A percentile compares a stretch with the other conserved stretches of the same genome.
These are phyloP conservation scores for Elysia crispata DNA, from an alignment of 2,888 invertebrate species.

Conservation along the genomic window DNA sequence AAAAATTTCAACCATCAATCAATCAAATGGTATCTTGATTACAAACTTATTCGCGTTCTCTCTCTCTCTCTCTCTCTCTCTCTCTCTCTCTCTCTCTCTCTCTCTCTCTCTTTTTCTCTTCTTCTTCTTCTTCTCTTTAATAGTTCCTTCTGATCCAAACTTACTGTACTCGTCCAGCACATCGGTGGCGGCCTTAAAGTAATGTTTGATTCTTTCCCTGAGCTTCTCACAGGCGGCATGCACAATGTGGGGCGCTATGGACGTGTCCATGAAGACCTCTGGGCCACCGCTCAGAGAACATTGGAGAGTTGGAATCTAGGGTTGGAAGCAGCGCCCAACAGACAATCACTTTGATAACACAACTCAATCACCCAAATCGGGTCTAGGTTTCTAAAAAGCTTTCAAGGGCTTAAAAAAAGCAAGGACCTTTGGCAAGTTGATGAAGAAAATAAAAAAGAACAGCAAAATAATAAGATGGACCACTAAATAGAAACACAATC, in stretches of 20 bases:
- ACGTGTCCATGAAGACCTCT: constrained; percentile 67
- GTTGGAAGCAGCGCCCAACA: constrained; percentile 47
- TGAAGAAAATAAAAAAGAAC: no score
- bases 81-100: no score
- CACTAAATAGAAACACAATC: neutral
- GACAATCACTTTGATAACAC: neutral
- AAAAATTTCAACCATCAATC: no score
- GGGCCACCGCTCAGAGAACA: constrained; percentile 68
- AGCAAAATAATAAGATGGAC: neutral
- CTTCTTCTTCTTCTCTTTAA: no score
- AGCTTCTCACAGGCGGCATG: constrained; percentile 65
- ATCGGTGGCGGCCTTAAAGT: constrained; percentile 73
- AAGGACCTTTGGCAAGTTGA: no score
- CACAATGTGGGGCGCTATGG: constrained; percentile 72
- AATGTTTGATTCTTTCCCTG: constrained; percentile 69
- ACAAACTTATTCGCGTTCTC: no score
- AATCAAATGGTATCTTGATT: no score
- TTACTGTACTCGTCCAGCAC: constrained; percentile 74
- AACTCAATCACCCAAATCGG: no score
- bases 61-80: no score
- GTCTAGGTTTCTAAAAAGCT: no score
- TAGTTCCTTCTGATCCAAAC: constrained; percentile 33
- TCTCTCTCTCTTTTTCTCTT: no score
- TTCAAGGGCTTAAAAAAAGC: no score
- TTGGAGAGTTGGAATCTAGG: constrained; percentile 73